These are phyloP conservation scores for Syrista parreyssii DNA, from an alignment of 2,888 invertebrate species.

Conservation along the genomic window DNA sequence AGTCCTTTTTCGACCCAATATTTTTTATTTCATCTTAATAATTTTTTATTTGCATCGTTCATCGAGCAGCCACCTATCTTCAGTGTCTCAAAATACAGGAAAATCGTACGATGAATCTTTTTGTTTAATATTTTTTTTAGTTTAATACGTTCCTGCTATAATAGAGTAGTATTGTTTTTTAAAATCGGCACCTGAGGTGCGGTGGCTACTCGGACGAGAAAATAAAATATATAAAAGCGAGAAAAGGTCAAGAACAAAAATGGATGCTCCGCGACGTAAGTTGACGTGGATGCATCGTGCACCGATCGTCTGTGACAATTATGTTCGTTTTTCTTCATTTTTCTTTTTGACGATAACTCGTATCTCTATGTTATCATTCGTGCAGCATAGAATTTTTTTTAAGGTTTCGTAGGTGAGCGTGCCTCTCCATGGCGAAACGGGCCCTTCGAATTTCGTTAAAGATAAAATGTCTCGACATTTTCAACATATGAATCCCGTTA, in stretches of 20 bases:
- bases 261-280: neutral
- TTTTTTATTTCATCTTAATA: constrained; percentile 18
- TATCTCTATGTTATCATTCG: neutral
- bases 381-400: neutral
- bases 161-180: neutral
- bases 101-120: neutral
- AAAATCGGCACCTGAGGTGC: neutral
- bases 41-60: constrained; percentile 21
- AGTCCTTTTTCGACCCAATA: constrained; percentile 22
- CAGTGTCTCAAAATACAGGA: neutral
- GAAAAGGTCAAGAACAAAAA: neutral
- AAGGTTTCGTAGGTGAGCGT: neutral
- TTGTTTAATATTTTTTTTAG: constrained; percentile 4
- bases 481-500: neutral
- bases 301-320: neutral
- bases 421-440: neutral
- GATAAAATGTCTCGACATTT: neutral
- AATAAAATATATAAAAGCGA: neutral
- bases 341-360: neutral
- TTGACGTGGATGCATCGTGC: neutral
- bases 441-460: neutral
- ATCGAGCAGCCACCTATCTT: constrained; percentile 25
- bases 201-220: neutral
- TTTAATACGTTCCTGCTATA: neutral
- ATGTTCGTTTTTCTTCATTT: neutral